A percentile compares a stretch with the other conserved stretches of the same genome.
phyloP scores from a whole-genome alignment of 2,113 vertebrate species.

The Python bivittatus region DNA sequence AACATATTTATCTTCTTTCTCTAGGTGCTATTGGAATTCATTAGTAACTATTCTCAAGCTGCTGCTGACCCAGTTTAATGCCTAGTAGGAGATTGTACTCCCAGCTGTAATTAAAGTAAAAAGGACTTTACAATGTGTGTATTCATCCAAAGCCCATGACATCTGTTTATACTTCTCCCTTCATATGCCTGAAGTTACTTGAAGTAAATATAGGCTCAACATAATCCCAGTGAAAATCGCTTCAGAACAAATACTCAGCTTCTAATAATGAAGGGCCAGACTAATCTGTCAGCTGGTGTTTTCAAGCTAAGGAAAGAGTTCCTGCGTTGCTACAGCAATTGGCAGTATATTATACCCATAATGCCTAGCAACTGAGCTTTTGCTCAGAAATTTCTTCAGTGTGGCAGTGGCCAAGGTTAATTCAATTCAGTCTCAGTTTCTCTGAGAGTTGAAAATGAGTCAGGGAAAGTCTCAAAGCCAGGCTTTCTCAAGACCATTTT shows the following conservation, averaged over 20 bases:
- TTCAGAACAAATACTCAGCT: conserved; percentile 40
- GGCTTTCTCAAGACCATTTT: background rate
- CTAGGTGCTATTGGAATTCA: conserved; percentile 48
- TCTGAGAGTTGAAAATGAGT: conserved; percentile 38
- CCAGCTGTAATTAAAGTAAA: conserved; percentile 66
- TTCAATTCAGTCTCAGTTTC: conserved; percentile 47
- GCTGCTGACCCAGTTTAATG: conserved; percentile 74
- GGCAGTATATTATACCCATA: background rate
- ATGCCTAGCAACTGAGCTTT: background rate
- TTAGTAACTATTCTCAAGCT: conserved; percentile 52
- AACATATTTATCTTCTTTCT: conserved; percentile 49
- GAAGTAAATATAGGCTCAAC: conserved; percentile 25
- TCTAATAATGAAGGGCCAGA: conserved; percentile 29
- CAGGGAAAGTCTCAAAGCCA: background rate
- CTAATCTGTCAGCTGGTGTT: conserved; percentile 36
- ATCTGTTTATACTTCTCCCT: conserved; percentile 53
- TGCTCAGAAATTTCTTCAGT: background rate
- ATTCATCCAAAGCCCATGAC: conserved; percentile 43
- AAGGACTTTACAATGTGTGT: conserved; percentile 48
- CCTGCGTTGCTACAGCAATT: background rate
- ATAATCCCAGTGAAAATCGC: conserved; percentile 24
- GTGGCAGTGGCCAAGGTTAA: conserved; percentile 46
- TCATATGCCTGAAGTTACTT: background rate
- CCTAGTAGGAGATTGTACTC: conserved; percentile 66
- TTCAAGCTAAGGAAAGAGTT: conserved; percentile 30